phyloP scores from a whole-genome alignment of 2,797 vertebrate species.

The Numenius phaeopus region DNA sequence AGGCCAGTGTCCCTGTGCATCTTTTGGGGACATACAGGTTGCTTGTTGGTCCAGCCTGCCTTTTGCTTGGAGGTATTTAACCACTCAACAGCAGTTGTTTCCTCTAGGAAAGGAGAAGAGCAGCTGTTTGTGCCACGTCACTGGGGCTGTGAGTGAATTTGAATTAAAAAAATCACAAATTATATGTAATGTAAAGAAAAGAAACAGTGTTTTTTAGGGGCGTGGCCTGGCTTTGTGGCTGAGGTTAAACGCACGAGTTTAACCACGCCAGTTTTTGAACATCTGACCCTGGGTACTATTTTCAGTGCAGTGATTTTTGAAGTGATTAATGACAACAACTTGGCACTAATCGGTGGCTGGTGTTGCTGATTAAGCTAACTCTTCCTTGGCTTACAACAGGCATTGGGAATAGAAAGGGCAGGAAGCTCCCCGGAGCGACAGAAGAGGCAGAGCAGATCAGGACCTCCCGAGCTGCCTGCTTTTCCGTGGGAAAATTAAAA shows the following conservation, averaged over 20 bases:
- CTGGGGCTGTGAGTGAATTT: neutral
- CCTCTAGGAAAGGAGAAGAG: neutral
- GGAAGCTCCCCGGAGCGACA: neutral
- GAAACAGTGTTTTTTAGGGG: neutral
- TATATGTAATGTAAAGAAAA: neutral
- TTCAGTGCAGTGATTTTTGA: slow-evolving; percentile 39
- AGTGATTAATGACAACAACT: slow-evolving; percentile 38
- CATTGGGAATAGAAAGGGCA: slow-evolving; percentile 43
- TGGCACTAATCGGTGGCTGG: slow-evolving; percentile 19
- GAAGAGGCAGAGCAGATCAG: neutral
- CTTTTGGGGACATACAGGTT: neutral
- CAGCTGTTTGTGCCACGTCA: neutral
- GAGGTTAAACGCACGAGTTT: neutral
- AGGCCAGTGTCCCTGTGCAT: neutral
- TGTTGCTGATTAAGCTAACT: slow-evolving; percentile 62
- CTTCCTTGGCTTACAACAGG: slow-evolving; percentile 45
- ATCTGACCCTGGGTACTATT: slow-evolving; percentile 24
- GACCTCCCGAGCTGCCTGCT: neutral
- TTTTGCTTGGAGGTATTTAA: neutral
- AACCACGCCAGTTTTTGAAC: neutral
- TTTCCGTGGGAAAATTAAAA: neutral
- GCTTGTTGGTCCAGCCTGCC: neutral
- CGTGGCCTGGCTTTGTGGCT: neutral
- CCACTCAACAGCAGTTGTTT: neutral
- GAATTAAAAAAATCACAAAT: neutral